Percentiles rank a stretch among this genome's conserved stretches.
Conservation (phyloP, 2,797 vertebrate species). For the Choloepus didactylus region DNA sequence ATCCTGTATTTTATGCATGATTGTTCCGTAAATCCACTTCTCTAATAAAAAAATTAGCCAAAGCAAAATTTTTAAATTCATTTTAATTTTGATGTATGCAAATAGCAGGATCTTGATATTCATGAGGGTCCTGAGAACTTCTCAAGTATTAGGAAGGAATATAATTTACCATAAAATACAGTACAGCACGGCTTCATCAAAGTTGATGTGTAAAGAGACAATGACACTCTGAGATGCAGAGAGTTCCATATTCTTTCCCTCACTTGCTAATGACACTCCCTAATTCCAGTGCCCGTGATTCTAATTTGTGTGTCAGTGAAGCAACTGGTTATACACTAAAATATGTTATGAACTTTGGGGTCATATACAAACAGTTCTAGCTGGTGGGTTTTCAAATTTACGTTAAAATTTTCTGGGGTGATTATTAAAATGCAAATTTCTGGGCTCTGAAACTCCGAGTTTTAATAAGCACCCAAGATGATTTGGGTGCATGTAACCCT, state of each 20-base stretch:
- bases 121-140: not conserved
- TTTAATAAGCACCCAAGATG: conserved; percentile 16
- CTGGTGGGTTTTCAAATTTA: not conserved
- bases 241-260: not conserved
- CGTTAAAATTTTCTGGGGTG: not conserved
- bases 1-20: too few relatives aligned
- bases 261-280: not conserved
- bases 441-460: not conserved
- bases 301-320: not conserved
- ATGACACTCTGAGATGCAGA: not conserved
- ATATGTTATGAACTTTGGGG: not conserved
- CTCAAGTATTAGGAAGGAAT: not conserved
- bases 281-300: not conserved
- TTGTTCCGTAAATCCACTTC: too few relatives aligned
- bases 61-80: not conserved
- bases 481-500: not conserved
- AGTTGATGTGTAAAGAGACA: not conserved
- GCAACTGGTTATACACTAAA: not conserved
- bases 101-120: not conserved
- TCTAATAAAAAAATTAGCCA: not conserved
- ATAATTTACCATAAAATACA: not conserved
- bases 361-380: not conserved
- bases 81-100: not conserved
- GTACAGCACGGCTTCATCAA: not conserved
- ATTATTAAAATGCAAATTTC: conserved; percentile 21